Evolutionary conservation across 2,888 invertebrate species (phyloP).

Genomic region (Oscheius sp.): DNA sequence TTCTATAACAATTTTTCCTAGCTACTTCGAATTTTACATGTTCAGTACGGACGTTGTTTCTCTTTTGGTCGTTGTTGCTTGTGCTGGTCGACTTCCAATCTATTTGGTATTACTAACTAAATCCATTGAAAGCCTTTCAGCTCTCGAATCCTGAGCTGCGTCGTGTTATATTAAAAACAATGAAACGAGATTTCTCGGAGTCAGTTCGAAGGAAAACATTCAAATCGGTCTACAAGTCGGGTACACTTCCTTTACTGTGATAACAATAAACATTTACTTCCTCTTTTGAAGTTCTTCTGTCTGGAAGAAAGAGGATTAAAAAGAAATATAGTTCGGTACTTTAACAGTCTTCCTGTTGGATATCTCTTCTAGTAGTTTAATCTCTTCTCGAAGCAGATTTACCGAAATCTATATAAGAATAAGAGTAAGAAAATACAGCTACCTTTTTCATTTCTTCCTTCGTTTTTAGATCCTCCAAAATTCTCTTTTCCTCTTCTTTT

Average conservation of each 20-base stretch:
- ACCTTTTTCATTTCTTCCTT: background rate
- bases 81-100: conserved; percentile 46
- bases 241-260: conserved; percentile 19
- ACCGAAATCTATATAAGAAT: conserved; percentile 14
- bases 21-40: conserved; percentile 44
- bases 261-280: conserved; percentile 8
- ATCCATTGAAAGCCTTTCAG: conserved; percentile 22
- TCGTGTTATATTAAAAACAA: conserved; percentile 19
- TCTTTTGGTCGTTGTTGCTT: conserved; percentile 43
- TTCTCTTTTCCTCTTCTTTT: conserved; percentile 1
- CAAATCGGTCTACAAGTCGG: conserved; percentile 20
- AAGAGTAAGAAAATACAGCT: background rate
- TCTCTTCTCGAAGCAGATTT: conserved; percentile 9
- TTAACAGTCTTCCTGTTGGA: background rate
- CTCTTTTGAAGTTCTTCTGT: background rate
- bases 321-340: background rate
- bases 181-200: conserved; percentile 11
- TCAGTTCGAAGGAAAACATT: conserved; percentile 12
- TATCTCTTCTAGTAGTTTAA: background rate
- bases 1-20: conserved; percentile 19
- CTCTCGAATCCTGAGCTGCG: conserved; percentile 50
- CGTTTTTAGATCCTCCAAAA: background rate
- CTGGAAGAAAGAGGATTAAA: background rate
- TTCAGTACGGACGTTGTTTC: conserved; percentile 45
- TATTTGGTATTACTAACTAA: conserved; percentile 36